Percentiles rank a stretch among this genome's conserved stretches.
phyloP scores from a whole-genome alignment of 2,797 vertebrate genomes.

The Melanotaenia parkinsoni region DNA sequence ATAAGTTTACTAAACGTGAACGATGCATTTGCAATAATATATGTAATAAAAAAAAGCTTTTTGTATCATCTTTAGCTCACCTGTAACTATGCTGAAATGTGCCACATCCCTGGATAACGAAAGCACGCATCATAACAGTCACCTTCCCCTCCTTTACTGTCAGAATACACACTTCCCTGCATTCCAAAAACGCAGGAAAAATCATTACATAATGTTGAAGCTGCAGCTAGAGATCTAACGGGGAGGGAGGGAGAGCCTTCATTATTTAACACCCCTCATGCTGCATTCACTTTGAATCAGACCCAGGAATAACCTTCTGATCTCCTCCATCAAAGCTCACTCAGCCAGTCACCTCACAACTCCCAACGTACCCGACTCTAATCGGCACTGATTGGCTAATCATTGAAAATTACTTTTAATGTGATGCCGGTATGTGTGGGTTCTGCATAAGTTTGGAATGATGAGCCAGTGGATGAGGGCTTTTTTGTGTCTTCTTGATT shows the following conservation, averaged over 20 bases:
- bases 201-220: constrained; percentile 40
- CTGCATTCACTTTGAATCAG: constrained; percentile 74
- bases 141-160: constrained; percentile 39
- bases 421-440: constrained; percentile 52
- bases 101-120: constrained; percentile 37
- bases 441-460: constrained; percentile 62
- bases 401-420: constrained; percentile 70
- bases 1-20: constrained; percentile 10
- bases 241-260: constrained; percentile 36
- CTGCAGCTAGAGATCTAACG: constrained; percentile 30
- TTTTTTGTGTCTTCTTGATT: constrained; percentile 58
- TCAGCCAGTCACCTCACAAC: constrained; percentile 65
- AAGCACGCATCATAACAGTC: constrained; percentile 40
- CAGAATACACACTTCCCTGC: constrained; percentile 35
- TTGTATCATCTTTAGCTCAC: constrained; percentile 6
- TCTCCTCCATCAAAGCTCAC: constrained; percentile 65
- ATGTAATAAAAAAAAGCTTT: too few species aligned
- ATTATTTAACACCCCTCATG: constrained; percentile 75
- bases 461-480: constrained; percentile 33
- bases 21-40: background rate
- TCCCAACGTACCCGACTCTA: constrained; percentile 53
- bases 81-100: background rate
- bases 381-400: constrained; percentile 75
- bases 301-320: constrained; percentile 68
- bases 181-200: constrained; percentile 46